These are phyloP conservation scores for Poeciliopsis paucimaculata DNA, from an alignment of 2,797 vertebrate genomes.

Conservation along the genomic window DNA sequence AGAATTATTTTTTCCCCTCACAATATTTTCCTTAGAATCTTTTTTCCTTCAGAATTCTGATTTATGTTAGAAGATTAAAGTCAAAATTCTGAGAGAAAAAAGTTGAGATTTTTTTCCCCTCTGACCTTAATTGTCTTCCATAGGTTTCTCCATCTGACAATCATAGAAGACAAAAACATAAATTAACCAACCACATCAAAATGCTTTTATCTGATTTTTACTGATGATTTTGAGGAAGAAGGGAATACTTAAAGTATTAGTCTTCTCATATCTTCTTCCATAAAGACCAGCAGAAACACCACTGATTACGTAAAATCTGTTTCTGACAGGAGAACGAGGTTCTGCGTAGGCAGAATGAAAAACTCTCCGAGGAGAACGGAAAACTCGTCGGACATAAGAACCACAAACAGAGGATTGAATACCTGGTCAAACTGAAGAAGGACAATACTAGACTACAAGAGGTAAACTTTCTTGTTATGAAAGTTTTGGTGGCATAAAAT, in stretches of 20 bases:
- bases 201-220: not conserved
- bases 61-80: too few species aligned
- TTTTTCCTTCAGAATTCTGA: too few species aligned
- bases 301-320: not conserved
- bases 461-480: slow-evolving; percentile 70
- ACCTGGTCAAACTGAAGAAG: slow-evolving; percentile 93
- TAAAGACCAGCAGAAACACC: not conserved
- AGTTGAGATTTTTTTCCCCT: fast-evolving
- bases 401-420: slow-evolving; percentile 94
- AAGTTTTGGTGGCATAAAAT: not conserved
- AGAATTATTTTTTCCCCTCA: too few species aligned
- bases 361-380: slow-evolving; percentile 92
- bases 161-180: too few species aligned
- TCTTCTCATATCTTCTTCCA: not conserved
- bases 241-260: not conserved
- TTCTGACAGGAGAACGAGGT: slow-evolving; percentile 85
- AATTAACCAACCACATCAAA: too few species aligned
- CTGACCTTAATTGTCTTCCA: too few species aligned
- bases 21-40: too few species aligned
- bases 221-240: not conserved
- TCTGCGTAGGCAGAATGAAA: slow-evolving; percentile 87
- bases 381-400: slow-evolving; percentile 95
- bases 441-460: slow-evolving; percentile 89
- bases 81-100: too few species aligned
- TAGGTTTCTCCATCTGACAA: too few species aligned